phyloP scores from a whole-genome alignment of 2,797 vertebrate species.

The Alca torda region DNA sequence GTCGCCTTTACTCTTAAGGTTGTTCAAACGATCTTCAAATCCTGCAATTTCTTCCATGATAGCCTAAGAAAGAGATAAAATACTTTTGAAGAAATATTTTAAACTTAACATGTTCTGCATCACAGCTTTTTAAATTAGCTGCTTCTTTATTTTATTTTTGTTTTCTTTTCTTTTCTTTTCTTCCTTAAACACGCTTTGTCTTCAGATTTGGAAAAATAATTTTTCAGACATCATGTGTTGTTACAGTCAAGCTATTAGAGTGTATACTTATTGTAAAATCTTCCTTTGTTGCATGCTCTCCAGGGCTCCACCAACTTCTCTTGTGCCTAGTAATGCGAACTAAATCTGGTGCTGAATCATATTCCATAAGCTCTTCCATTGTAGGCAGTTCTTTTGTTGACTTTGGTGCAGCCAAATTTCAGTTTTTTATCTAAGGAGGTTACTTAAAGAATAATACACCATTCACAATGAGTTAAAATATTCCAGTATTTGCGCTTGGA shows the following conservation, averaged over 20 bases:
- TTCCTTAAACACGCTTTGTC: neutral
- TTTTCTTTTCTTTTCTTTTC: neutral
- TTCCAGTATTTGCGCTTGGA: neutral
- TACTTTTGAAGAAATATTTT: neutral
- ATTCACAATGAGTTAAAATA: neutral
- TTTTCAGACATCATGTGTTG: neutral
- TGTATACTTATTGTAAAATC: neutral
- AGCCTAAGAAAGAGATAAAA: constrained; percentile 78
- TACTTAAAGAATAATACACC: neutral
- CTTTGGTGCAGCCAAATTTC: neutral
- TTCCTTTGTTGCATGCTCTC: neutral
- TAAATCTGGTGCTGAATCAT: neutral
- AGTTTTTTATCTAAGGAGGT: neutral
- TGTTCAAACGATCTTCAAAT: constrained; percentile 91
- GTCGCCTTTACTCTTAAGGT: constrained; percentile 86
- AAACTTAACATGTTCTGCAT: neutral
- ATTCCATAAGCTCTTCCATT: neutral
- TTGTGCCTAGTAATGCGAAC: neutral
- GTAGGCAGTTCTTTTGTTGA: neutral
- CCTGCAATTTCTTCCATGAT: constrained; percentile 97
- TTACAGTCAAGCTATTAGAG: neutral
- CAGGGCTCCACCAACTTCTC: neutral
- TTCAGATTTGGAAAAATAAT: neutral
- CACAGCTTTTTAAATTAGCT: neutral
- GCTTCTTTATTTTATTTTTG: too few relatives aligned